phyloP scores from a whole-genome alignment of 1,140 invertebrate species.

The Drosophila pseudoobscura region DNA sequence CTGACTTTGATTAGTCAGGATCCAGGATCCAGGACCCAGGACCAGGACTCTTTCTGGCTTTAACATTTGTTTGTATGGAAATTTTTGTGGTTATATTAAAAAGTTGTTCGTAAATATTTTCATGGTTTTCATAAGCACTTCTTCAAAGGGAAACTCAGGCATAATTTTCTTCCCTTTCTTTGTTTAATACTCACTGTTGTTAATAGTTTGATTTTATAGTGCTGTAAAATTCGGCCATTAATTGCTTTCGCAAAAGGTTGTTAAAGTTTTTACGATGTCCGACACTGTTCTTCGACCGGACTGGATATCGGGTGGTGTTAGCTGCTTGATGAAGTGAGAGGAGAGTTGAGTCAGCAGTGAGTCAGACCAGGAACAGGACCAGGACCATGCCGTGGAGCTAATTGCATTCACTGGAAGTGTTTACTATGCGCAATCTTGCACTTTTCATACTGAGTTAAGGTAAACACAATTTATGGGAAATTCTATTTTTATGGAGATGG shows the following conservation, averaged over 20 bases:
- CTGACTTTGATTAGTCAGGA: too few species aligned
- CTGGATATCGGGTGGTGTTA: too few species aligned
- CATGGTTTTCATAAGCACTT: slow-evolving; percentile 1
- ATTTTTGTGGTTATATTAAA: slow-evolving; percentile 51
- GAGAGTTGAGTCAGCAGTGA: slow-evolving; percentile 24
- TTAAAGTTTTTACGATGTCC: slow-evolving; percentile 25
- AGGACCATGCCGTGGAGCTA: background rate
- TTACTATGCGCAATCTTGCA: slow-evolving; percentile 19
- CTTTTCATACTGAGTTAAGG: background rate
- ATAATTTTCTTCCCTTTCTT: background rate
- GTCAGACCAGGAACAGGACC: slow-evolving; percentile 1
- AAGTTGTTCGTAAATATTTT: slow-evolving; percentile 46
- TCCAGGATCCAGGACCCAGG: too few species aligned
- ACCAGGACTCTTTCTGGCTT: slow-evolving; percentile 12
- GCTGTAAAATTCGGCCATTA: slow-evolving; percentile 42
- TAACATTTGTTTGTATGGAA: slow-evolving; percentile 8
- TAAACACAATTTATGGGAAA: background rate
- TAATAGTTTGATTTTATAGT: slow-evolving; percentile 53
- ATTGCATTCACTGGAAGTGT: slow-evolving; percentile 8
- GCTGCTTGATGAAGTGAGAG: slow-evolving; percentile 2
- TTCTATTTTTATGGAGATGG: background rate
- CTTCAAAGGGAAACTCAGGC: background rate
- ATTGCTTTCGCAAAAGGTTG: slow-evolving; percentile 32
- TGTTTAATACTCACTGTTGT: slow-evolving; percentile 23
- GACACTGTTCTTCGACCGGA: background rate